phyloP scores from a whole-genome alignment of 2,888 invertebrate genomes.

The Mesoligia furuncula region DNA sequence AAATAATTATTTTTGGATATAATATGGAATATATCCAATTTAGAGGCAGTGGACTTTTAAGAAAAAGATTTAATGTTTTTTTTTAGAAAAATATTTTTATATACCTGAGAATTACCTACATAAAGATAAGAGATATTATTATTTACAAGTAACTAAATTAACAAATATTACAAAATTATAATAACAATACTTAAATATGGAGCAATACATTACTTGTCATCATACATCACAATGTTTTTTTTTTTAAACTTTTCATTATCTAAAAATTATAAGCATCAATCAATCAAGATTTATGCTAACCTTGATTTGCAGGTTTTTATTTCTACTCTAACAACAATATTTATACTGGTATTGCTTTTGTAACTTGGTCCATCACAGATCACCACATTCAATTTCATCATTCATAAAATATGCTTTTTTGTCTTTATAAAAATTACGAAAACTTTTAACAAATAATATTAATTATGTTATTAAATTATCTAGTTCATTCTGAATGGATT shows the following conservation, averaged over 20 bases:
- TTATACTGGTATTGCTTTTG: constrained; percentile 14
- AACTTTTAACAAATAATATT: background rate
- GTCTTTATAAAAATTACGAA: background rate
- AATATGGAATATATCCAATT: too few relatives aligned
- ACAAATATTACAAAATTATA: constrained; percentile 3
- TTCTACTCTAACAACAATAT: background rate
- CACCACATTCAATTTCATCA: background rate
- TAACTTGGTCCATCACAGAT: constrained; percentile 4
- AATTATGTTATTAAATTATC: constrained; percentile 79
- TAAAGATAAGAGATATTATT: background rate
- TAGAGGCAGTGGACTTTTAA: too few relatives aligned
- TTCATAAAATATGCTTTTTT: background rate
- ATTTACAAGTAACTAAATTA: background rate
- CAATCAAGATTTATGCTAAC: background rate
- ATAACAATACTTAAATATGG: background rate
- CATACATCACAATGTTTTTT: background rate
- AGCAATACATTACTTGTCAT: background rate
- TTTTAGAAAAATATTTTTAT: too few relatives aligned
- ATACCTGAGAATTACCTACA: background rate
- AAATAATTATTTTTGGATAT: background rate
- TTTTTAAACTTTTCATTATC: background rate
- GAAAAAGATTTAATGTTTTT: too few relatives aligned
- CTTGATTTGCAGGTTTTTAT: background rate
- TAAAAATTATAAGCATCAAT: background rate
- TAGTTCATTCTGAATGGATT: constrained; percentile 85